Percentiles rank a stretch among this genome's conserved stretches.
Conservation (phyloP, 1,140 invertebrate species). For the Neelides sp. region DNA sequence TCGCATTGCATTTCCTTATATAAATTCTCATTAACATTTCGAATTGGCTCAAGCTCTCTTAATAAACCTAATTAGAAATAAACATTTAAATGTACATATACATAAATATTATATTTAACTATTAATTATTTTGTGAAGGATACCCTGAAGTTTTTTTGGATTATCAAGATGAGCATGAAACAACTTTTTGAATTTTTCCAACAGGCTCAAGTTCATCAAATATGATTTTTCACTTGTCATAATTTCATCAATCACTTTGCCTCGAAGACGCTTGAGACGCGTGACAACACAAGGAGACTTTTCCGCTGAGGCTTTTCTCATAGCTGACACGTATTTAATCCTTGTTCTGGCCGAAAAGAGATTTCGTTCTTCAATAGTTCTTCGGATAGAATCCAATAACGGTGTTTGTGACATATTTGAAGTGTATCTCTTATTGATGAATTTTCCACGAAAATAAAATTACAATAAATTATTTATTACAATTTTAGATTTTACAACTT, state of each 20-base stretch:
- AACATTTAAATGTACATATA: background rate
- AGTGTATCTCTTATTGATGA: no score
- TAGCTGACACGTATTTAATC: slow-evolving; percentile 22
- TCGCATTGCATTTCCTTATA: slow-evolving; percentile 6
- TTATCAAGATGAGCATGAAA: background rate
- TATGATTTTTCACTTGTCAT: slow-evolving; percentile 17
- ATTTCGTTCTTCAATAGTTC: slow-evolving; percentile 28
- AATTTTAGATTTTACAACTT: no score
- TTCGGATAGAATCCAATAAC: slow-evolving; percentile 25
- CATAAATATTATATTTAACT: background rate
- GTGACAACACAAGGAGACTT: slow-evolving; percentile 6
- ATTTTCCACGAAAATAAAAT: no score
- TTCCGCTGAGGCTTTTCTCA: slow-evolving; percentile 6
- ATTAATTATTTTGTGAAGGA: background rate
- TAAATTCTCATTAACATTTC: slow-evolving; percentile 14
- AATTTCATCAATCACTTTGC: slow-evolving; percentile 25
- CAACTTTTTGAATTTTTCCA: background rate
- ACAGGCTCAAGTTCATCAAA: slow-evolving; percentile 20
- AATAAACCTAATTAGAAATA: slow-evolving; percentile 12
- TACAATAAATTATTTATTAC: no score
- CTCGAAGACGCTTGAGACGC: slow-evolving; percentile 6
- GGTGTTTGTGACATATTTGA: no score
- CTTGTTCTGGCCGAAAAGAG: slow-evolving; percentile 22
- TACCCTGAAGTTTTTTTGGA: slow-evolving; percentile 16
- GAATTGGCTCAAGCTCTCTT: slow-evolving; percentile 12